These are phyloP conservation scores for Rhimphoctona megacephalus DNA, from an alignment of 2,888 invertebrate species.

Conservation along the genomic window DNA sequence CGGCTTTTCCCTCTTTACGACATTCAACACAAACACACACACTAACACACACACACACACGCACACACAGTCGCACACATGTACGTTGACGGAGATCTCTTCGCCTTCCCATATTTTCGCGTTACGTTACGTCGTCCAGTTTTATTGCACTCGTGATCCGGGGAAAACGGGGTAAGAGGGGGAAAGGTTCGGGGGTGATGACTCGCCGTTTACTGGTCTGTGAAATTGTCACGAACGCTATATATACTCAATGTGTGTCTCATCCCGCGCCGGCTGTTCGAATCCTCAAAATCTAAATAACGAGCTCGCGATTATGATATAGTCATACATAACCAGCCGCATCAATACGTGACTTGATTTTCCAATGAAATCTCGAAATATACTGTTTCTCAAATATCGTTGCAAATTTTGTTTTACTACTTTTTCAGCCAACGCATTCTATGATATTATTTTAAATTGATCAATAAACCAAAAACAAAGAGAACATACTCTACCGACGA, in stretches of 20 bases:
- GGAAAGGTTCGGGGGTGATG: constrained; percentile 24
- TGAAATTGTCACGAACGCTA: constrained; percentile 58
- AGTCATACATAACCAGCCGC: background rate
- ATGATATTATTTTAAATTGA: background rate
- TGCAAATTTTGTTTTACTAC: background rate
- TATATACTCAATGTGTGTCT: constrained; percentile 26
- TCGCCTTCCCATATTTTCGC: constrained; percentile 49
- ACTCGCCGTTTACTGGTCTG: constrained; percentile 62
- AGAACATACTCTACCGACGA: too few relatives aligned
- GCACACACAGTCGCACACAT: background rate
- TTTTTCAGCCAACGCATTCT: background rate
- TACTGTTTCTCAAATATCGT: background rate
- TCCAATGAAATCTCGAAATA: background rate
- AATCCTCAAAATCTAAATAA: constrained; percentile 58
- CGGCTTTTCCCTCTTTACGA: constrained; percentile 72
- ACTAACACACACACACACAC: constrained; percentile 31
- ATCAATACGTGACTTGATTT: background rate
- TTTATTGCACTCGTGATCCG: constrained; percentile 70
- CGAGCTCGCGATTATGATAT: constrained; percentile 46
- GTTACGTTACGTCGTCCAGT: constrained; percentile 72
- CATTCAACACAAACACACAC: constrained; percentile 54
- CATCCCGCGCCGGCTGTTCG: constrained; percentile 50
- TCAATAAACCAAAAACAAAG: background rate
- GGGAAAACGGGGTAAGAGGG: background rate
- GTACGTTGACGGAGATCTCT: constrained; percentile 2